Conservation (phyloP, 2,888 invertebrate genomes). For the Agrotis segetum region DNA sequence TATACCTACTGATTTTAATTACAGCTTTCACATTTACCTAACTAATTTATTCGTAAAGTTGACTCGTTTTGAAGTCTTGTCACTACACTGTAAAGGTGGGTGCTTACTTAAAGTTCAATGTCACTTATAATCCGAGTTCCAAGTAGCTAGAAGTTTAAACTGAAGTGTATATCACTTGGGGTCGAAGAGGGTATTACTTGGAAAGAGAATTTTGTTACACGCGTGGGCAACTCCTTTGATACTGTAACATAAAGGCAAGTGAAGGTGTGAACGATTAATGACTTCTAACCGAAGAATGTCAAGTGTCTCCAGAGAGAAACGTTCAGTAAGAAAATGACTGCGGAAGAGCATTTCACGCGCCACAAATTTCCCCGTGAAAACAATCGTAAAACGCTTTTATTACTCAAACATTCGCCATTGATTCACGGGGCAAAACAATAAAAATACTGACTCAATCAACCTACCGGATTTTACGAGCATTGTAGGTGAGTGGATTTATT, state of each 20-base stretch:
- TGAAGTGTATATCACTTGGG: conserved; percentile 35
- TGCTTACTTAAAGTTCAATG: conserved; percentile 55
- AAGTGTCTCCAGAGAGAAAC: conserved; percentile 78
- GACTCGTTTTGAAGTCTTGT: conserved; percentile 56
- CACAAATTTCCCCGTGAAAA: conserved; percentile 90
- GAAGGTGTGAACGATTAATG: conserved; percentile 69
- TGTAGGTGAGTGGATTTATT: conserved; percentile 88
- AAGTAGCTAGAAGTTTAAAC: conserved; percentile 42
- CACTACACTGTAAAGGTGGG: conserved; percentile 54
- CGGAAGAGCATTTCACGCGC: conserved; percentile 87
- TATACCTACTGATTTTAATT: conserved; percentile 51
- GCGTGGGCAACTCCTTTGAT: conserved; percentile 47
- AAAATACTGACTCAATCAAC: conserved; percentile 91
- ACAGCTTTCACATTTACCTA: conserved; percentile 46
- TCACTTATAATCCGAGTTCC: conserved; percentile 53
- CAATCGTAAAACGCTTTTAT: conserved; percentile 90
- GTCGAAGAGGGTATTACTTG: conserved; percentile 43
- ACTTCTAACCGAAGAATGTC: conserved; percentile 77
- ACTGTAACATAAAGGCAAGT: conserved; percentile 42
- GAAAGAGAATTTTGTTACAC: conserved; percentile 51
- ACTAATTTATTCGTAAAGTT: conserved; percentile 61
- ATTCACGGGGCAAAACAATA: conserved; percentile 89
- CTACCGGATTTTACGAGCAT: conserved; percentile 86
- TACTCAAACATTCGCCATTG: conserved; percentile 90
- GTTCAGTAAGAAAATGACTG: conserved; percentile 84